Base-by-base conservation (phyloP, 2,888 invertebrate species). In the Acrobasis repandana region DNA sequence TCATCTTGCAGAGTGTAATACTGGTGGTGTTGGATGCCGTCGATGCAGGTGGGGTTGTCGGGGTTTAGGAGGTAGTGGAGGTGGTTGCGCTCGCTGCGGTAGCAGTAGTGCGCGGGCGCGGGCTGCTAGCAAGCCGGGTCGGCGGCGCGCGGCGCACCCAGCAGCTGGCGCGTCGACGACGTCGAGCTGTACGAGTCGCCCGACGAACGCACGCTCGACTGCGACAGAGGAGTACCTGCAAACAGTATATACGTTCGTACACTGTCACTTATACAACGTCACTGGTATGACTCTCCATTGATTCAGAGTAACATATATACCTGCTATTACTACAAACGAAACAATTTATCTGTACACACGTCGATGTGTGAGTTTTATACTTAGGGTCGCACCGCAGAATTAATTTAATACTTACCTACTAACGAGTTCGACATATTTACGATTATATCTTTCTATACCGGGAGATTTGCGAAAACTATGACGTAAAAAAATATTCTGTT, bases 111-210 rank as follows among this genome's bases (percentile, higher is more conserved):
- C 33, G 54, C 34, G 16, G 61, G 59, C 43, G 64, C 69, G 69
- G 62, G 64, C 59, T 64, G 75, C 73, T 82, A 83, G 80, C 83
- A 80, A 56, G 80, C 74, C 57, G 82, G 69, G 71, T 78, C 75
- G 46, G 79, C 57, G 65, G 68, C 65, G 49, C 63, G 64, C 61
- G 68, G 67, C 16, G 65, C 72, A 67, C 64, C 71, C 67, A 96
- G 92, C 67, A 96, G 86, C 79, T 96, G 95, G 33, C 95, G 94
- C 4, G 96, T 96, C 51, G 96, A 96, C n/a, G 96, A 95, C 61
- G 95, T 95, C 9, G 96, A 96, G 72, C 96, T 96, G 86, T 96
- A 96, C 74, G 96, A 96, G 79, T 96, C 96, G 61, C 95, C 96
- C 63, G 96, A 96, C 65, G 96, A 96, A 56, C 96, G 94, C 65